Conservation (phyloP, 2,113 vertebrate genomes). For the Sminthopsis crassicaudata region DNA sequence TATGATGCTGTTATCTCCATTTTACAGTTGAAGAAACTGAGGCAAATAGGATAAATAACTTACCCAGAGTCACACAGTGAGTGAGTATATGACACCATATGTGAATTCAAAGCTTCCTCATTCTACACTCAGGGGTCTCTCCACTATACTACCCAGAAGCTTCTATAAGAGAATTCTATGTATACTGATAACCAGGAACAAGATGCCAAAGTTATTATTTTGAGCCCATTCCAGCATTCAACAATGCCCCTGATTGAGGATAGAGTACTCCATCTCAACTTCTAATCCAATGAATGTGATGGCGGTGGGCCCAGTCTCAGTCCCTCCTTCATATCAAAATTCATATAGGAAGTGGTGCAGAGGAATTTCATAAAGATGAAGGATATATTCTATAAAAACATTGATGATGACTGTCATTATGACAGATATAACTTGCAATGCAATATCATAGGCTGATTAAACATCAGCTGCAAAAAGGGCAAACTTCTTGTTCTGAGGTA, state of each 20-base stretch:
- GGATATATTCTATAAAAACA: neutral
- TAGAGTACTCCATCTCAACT: too few relatives aligned
- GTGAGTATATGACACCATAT: neutral
- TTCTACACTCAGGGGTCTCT: neutral
- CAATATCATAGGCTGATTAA: neutral
- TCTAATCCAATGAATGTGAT: too few relatives aligned
- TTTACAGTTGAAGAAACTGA: neutral
- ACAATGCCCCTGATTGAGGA: too few relatives aligned
- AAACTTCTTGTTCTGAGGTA: neutral
- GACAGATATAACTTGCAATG: neutral
- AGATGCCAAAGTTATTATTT: neutral
- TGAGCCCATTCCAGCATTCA: neutral
- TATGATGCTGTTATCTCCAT: neutral
- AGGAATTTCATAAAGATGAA: neutral
- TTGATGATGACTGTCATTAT: neutral
- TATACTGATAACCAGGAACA: neutral
- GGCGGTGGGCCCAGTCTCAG: neutral
- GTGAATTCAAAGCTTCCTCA: neutral
- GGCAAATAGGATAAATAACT: neutral
- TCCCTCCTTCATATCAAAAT: neutral
- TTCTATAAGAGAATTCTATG: neutral
- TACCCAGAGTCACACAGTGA: neutral
- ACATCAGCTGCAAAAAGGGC: neutral
- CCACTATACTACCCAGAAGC: neutral
- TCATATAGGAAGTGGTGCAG: neutral